Evolutionary conservation across 2,888 invertebrate species (phyloP).

Genomic region (Maniola hyperantus): DNA sequence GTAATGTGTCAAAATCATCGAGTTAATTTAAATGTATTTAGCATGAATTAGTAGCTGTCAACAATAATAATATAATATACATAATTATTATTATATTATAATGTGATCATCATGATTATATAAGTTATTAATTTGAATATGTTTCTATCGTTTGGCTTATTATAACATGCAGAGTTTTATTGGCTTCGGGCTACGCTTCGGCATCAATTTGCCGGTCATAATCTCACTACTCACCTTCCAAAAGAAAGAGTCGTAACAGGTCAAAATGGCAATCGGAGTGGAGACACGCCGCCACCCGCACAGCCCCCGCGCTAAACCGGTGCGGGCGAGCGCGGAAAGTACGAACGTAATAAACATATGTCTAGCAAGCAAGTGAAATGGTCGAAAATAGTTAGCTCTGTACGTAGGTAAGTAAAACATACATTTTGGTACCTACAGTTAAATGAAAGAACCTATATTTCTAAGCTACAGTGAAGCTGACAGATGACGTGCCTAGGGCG

Average conservation of each 20-base stretch:
- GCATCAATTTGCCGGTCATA: neutral
- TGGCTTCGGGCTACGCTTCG: no score
- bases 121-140: neutral
- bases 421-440: neutral
- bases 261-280: no score
- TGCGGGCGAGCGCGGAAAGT: no score
- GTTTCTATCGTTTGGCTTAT: neutral
- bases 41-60: conserved; percentile 13
- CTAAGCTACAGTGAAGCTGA: conserved; percentile 49
- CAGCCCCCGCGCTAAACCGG: no score
- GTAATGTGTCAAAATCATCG: conserved; percentile 4
- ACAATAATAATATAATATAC: neutral
- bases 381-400: neutral
- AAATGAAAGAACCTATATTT: neutral
- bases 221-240: neutral
- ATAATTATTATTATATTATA: conserved; percentile 1
- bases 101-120: conserved; percentile 1
- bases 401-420: neutral
- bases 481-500: conserved; percentile 73
- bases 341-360: no score
- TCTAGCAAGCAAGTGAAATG: neutral
- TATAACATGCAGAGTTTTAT: neutral
- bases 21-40: conserved; percentile 13
- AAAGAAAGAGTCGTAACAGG: no score
- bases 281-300: no score